Evolutionary conservation across 1,140 invertebrate genomes (phyloP), one percentile per base, ranked within the genome.

Genomic region (Armadillidium nasatum): DNA sequence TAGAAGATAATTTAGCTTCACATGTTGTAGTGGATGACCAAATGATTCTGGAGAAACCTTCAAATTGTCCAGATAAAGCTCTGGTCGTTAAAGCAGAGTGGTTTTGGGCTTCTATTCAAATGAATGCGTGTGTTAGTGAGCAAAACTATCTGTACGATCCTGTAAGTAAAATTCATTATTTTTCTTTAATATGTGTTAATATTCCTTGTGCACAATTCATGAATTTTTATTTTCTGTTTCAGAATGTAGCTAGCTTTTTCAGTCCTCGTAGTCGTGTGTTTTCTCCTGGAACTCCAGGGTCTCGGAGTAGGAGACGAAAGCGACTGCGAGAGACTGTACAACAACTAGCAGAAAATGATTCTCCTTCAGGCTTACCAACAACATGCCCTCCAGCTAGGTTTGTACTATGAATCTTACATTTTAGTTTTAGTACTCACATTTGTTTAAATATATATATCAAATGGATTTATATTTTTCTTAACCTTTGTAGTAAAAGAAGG

Each of bases 61-160:
- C 80, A 11, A 77, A 80, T 72, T 75, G 78, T 46, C 79, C 82
- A 10, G 69, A 77, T 10, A 78, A 81, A 71, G 80, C 82, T 19
- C 89, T 91, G 82, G 87, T 95, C 68, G 91, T 95, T 50, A 94
- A 93, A 85, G 92, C 91, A 21, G 93, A 97, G 86, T 98, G 96
- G 96, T 98, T 99, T 86, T 98, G 96, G 95, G 92, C 90, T 0
- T 95, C 94, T 60, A 93, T 99, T 72, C 95, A 98, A 85, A 96
- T 97, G 87, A 93, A 95, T 82, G 92, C 91, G 79, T 94, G 94
- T 84, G 93, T 94, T 66, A 90, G 93, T 83, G 96, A 98, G 84
- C 91, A 90, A 81, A 90, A 94, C 77, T 96, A 95, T 86, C 86
- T 93, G 19, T 60, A 15, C 7, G 50, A 60, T 15, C 50, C 50